Evolutionary conservation across 1,140 invertebrate genomes (phyloP).

Genomic region (Apis laboriosa): DNA sequence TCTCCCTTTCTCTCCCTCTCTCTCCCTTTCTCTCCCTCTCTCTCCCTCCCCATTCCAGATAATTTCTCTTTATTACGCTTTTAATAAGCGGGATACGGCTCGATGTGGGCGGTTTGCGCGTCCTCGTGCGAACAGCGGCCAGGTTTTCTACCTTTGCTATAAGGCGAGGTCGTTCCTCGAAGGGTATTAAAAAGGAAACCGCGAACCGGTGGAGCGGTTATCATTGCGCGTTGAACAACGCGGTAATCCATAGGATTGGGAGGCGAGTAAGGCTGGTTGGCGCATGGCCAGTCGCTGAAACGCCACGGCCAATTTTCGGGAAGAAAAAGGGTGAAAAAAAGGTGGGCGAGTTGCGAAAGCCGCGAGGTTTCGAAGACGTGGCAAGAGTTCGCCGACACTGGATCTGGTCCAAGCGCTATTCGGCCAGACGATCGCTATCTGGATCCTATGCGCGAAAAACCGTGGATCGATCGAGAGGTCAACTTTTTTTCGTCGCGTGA

Average conservation of each 20-base stretch:
- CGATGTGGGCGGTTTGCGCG: conserved; percentile 34
- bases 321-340: conserved; percentile 29
- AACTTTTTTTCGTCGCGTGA: too few relatives aligned
- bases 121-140: not conserved
- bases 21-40: too few relatives aligned
- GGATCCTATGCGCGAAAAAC: not conserved
- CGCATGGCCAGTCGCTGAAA: conserved; percentile 67
- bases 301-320: conserved; percentile 54
- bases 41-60: conserved; percentile 36
- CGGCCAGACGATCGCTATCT: conserved; percentile 35
- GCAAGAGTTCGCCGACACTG: conserved; percentile 68
- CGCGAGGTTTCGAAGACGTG: conserved; percentile 16
- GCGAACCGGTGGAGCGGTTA: not conserved
- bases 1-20: too few relatives aligned
- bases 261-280: conserved; percentile 54
- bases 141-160: conserved; percentile 26
- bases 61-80: conserved; percentile 58
- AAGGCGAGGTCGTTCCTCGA: conserved; percentile 20
- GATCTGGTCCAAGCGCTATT: conserved; percentile 70
- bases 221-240: conserved; percentile 41
- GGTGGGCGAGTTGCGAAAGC: conserved; percentile 17
- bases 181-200: not conserved
- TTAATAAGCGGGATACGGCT: conserved; percentile 48
- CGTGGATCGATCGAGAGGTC: not conserved
- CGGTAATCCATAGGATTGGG: not conserved